These are phyloP conservation scores for Aotus griseimembra DNA, from an alignment of 2,797 vertebrate genomes.

Conservation along the genomic window DNA sequence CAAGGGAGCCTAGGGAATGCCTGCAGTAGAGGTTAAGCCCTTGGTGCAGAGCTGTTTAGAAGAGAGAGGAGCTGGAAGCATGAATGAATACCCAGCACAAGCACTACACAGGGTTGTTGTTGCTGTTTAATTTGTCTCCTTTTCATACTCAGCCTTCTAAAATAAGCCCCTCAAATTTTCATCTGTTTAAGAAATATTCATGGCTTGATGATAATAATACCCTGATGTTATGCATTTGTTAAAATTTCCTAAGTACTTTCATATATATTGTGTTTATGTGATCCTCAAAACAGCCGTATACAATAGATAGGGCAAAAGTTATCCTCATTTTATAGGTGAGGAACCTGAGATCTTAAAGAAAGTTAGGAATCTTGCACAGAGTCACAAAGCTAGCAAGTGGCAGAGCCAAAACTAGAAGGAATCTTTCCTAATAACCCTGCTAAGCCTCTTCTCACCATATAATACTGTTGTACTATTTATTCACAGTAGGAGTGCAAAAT, in stretches of 20 bases:
- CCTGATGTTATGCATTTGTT: background rate
- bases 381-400: background rate
- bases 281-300: background rate
- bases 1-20: background rate
- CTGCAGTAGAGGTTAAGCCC: background rate
- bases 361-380: background rate
- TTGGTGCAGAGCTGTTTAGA: background rate
- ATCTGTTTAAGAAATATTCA: constrained; percentile 13
- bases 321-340: background rate
- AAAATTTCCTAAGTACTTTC: background rate
- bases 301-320: background rate
- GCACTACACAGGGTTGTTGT: background rate
- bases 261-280: background rate
- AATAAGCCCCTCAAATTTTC: background rate
- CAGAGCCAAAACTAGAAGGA: background rate
- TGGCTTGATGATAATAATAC: background rate
- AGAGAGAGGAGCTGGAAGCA: background rate
- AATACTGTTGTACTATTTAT: background rate
- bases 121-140: background rate
- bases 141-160: background rate
- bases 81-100: background rate
- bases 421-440: background rate
- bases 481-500: background rate
- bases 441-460: background rate
- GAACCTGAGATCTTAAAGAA: background rate